These are phyloP conservation scores for Embiotoca jacksoni DNA, from an alignment of 2,113 vertebrate species.

Conservation along the genomic window DNA sequence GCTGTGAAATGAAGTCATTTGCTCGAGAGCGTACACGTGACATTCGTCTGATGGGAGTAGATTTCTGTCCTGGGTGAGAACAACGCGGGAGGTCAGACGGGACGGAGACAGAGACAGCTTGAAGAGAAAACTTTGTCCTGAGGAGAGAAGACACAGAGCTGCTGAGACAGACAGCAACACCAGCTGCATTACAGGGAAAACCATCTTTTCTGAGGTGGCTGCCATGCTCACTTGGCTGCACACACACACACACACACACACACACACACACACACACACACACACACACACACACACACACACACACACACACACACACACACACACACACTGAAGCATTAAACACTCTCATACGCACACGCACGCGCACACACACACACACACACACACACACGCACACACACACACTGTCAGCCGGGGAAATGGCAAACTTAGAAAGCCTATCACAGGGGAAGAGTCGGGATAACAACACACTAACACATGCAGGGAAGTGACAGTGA, in stretches of 20 bases:
- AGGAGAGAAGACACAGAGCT: background rate
- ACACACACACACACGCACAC: slow-evolving; percentile 8
- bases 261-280: background rate
- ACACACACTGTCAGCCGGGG: slow-evolving; percentile 7
- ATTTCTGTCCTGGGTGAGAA: background rate
- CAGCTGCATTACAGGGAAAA: slow-evolving; percentile 21
- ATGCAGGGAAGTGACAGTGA: slow-evolving; percentile 33
- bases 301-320: slow-evolving; percentile 13
- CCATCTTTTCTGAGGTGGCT: slow-evolving; percentile 12
- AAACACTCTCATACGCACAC: too few species aligned
- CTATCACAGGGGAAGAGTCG: slow-evolving; percentile 14
- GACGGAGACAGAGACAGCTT: slow-evolving; percentile 1
- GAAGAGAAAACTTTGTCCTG: background rate
- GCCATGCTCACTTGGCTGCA: background rate
- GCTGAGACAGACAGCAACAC: slow-evolving; percentile 6
- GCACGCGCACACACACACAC: background rate
- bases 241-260: background rate
- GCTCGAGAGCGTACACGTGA: too few species aligned
- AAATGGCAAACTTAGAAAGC: slow-evolving; percentile 39
- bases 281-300: slow-evolving; percentile 10
- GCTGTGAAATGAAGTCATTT: too few species aligned
- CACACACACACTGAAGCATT: background rate
- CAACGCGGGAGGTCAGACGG: background rate
- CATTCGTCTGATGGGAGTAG: background rate
- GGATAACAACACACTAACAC: slow-evolving; percentile 22